Evolutionary conservation across 1,140 invertebrate species (phyloP), one percentile per base, ranked within the genome.

Genomic region (Hestina assimilis): DNA sequence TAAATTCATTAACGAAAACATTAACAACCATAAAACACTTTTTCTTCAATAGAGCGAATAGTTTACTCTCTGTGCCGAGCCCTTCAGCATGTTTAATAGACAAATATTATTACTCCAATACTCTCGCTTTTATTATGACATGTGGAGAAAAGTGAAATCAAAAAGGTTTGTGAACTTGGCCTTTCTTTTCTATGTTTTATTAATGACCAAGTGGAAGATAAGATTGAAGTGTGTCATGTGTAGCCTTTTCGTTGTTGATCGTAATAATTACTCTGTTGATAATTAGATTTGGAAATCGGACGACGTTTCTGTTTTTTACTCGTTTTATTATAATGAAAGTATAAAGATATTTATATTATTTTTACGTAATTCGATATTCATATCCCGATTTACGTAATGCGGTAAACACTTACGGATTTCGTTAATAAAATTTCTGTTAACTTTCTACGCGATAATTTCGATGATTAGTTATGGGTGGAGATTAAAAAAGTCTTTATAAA

Each of bases 91-190:
- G 63, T 63, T 63, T 66, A 67, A 62, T 59, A 64, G 65, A 71
- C 60, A 65, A 68, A 69, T 63, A 69, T 66, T 61, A 61, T 54
- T 65, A 48, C 43, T 56, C 23, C 26, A 53, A 56, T 48, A 64
- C 69, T 68, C 59, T 68, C 62, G 47, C 42, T 67, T 65, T 68
- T 64, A 65, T 68, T 65, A 59, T 68, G 69, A 71, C 62, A 65
- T 61, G 51, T 66, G 17, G 45, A 52, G 66, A 63, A 68, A 71
- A 71, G 69, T 68, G 69, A 72, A 69, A 72, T 68, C 63, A 50
- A 42, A 56, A 8, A 35, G 38, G 46, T 61, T 66, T 66, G 24
- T 66, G 63, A 63, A 66, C 67, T 69, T 59, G 59, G 59, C 60
- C 52, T 56, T 66, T 63, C 56, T 20, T 59, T 59, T 47, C 42